Conservation (phyloP, 2,797 vertebrate species). For the Acrossocheilus wenchowensis region DNA sequence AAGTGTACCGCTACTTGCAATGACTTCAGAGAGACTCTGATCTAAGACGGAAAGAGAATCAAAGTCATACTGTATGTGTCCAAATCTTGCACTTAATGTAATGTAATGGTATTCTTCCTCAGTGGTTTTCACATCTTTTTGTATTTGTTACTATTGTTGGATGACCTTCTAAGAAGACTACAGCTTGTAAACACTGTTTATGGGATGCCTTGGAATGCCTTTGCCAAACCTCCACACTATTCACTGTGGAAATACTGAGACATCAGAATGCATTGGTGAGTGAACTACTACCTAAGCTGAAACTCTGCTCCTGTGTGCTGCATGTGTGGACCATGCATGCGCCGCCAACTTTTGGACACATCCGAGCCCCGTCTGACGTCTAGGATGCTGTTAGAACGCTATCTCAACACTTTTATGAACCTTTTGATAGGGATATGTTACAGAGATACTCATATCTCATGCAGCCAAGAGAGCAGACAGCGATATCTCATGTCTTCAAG, state of each 20-base stretch:
- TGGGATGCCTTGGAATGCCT: constrained; percentile 36
- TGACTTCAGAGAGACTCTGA: constrained; percentile 68
- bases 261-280: not conserved
- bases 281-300: constrained; percentile 2
- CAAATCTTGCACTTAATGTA: constrained; percentile 44
- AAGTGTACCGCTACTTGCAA: constrained; percentile 98
- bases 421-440: not conserved
- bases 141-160: constrained; percentile 14
- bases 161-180: constrained; percentile 31
- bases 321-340: constrained; percentile 36
- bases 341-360: not conserved
- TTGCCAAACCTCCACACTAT: constrained; percentile 40
- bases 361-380: not conserved
- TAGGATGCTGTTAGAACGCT: constrained; percentile 1
- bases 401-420: not conserved
- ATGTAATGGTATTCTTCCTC: constrained; percentile 12
- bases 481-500: constrained; percentile 1
- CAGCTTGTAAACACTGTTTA: constrained; percentile 28
- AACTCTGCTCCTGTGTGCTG: constrained; percentile 10
- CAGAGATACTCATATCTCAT: not conserved
- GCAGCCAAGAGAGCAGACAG: constrained; percentile 12
- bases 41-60: constrained; percentile 6
- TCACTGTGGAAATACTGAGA: constrained; percentile 24
- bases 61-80: constrained; percentile 18
- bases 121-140: constrained; percentile 32